These are phyloP conservation scores for Hippoglossus stenolepis DNA, from an alignment of 2,113 vertebrate genomes.

Conservation along the genomic window DNA sequence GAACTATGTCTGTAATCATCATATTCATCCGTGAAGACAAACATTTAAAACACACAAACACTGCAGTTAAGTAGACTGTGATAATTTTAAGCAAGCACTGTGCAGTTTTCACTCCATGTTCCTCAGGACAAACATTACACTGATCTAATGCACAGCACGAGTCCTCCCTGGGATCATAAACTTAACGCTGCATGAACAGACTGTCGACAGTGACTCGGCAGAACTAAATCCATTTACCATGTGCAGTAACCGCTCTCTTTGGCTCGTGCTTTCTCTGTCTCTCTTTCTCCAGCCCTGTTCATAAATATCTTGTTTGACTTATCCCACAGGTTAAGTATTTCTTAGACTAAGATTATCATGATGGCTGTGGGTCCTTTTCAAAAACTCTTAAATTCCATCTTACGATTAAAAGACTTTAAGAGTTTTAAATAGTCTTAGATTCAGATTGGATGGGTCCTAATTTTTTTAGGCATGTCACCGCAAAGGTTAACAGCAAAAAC, in stretches of 20 bases:
- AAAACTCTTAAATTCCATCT: not conserved
- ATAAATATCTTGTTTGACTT: not conserved
- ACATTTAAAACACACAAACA: not conserved
- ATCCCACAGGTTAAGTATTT: not conserved
- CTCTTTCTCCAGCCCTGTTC: not conserved
- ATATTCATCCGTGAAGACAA: not conserved
- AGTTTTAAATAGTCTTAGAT: too few relatives aligned
- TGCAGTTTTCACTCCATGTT: not conserved
- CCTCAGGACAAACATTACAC: not conserved
- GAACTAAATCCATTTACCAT: conserved; percentile 23
- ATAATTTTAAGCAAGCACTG: not conserved
- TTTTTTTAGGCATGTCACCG: too few relatives aligned
- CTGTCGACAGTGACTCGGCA: conserved; percentile 19
- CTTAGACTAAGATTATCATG: not conserved
- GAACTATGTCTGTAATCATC: not conserved
- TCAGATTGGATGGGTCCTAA: too few relatives aligned
- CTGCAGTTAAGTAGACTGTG: not conserved
- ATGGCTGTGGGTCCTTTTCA: not conserved
- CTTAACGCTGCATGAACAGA: conserved; percentile 40
- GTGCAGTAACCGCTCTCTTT: not conserved
- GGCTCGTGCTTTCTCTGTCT: not conserved
- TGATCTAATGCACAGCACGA: conserved; percentile 6
- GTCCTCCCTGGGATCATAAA: conserved; percentile 18
- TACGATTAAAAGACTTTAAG: too few relatives aligned
- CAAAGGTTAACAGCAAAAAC: too few relatives aligned